Evolutionary conservation across 2,797 vertebrate species (phyloP), one percentile per base, ranked within the genome.

Genomic region (Xiphorhynchus erythropygius): DNA sequence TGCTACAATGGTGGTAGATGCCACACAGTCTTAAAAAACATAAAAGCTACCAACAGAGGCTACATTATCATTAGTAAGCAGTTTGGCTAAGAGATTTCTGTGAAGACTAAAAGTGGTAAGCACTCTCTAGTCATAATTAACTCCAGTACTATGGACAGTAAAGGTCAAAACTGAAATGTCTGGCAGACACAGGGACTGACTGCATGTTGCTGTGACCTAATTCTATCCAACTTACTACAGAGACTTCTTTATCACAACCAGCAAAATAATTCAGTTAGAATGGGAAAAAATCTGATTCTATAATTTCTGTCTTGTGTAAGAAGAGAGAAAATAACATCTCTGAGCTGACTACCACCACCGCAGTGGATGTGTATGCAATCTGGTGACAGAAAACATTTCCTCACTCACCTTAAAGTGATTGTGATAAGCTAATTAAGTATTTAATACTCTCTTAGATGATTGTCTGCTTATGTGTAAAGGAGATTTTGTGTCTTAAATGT

Each of bases 151-250:
- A 49, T 9, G 30, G 52, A 79, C 59, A 74, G 77, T 46, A 95
- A 95, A 97, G 91, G 95, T 97, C 95, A 94, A 59, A 90, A 92
- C 77, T 89, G 80, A 92, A 93, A 74, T 87, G 84, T 95, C 88
- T 91, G 92, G 94, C 92, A 94, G 86, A 70, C 52, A 69, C 27
- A 24, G 70, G 84, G n/a, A 71, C 67, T 85, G 70, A 82, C 93
- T 89, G 77, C 63, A 46, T 95, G 77, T 53, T 89, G 83, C 63
- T 5, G 19, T 95, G 93, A 97, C 94, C 87, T 93, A 94, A 96
- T 95, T 95, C 74, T 90, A 83, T 86, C 92, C 90, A 60, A 82
- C 67, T 95, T 70, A 90, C 55, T 87, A 96, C 95, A 97, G 74
- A 96, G 93, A 79, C 63, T 60, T 82, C 94, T 95, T 94, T 96